A percentile compares a stretch with the other conserved stretches of the same genome.
These are phyloP conservation scores for Cyprinella venusta DNA, from an alignment of 2,797 vertebrate species.

Conservation along the genomic window DNA sequence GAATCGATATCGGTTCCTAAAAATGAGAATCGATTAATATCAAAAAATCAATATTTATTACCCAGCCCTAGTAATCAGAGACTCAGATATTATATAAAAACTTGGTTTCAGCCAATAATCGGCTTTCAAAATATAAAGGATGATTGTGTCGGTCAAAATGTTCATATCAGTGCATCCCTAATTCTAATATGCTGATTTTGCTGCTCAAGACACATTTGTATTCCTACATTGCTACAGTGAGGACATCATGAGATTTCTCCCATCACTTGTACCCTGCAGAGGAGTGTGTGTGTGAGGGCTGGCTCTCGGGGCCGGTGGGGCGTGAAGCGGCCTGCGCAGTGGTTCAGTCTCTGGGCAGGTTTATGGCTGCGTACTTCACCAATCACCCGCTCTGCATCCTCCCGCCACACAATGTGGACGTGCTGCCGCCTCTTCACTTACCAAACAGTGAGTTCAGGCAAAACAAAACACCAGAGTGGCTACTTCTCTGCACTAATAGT, in stretches of 20 bases:
- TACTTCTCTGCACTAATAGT: neutral
- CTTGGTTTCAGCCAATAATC: no score
- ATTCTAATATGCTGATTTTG: neutral
- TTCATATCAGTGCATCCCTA: neutral
- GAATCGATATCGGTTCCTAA: no score
- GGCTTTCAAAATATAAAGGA: no score
- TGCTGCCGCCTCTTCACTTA: constrained; percentile 86
- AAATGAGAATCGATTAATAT: no score
- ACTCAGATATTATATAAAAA: no score
- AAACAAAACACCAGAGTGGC: neutral
- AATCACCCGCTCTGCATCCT: constrained; percentile 84
- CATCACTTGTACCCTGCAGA: constrained; percentile 51
- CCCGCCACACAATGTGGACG: constrained; percentile 85
- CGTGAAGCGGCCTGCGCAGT: constrained; percentile 81
- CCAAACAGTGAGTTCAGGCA: constrained; percentile 74
- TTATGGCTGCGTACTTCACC: constrained; percentile 96
- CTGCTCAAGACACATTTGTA: no score
- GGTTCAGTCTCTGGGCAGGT: constrained; percentile 87
- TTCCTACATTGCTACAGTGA: neutral
- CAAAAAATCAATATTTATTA: no score
- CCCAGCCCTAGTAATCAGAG: no score
- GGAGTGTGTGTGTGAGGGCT: constrained; percentile 62
- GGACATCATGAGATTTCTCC: neutral
- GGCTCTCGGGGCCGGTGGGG: constrained; percentile 69
- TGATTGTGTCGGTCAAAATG: no score